A percentile compares a stretch with the other conserved stretches of the same genome.
These are phyloP conservation scores for Orthonychiurus folsomi DNA, from an alignment of 2,888 invertebrate species.

Conservation along the genomic window DNA sequence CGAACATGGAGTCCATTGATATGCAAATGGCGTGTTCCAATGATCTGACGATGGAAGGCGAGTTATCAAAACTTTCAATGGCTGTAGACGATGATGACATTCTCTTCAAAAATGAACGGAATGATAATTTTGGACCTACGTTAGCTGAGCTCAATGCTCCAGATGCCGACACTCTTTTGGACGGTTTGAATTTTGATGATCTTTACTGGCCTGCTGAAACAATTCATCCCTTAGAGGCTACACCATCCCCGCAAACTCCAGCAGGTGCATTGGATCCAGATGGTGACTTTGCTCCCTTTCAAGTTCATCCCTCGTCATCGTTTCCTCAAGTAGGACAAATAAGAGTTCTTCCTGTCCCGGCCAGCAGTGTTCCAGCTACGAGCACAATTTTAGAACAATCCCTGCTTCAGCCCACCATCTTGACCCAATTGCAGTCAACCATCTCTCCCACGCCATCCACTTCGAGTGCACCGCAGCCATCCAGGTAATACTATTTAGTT, in stretches of 20 bases:
- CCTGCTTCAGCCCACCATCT: slow-evolving; percentile 27
- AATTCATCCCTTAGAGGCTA: slow-evolving; percentile 29
- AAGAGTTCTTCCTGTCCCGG: slow-evolving; percentile 24
- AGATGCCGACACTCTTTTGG: slow-evolving; percentile 64
- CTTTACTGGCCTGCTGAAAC: slow-evolving; percentile 61
- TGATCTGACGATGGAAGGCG: slow-evolving; percentile 34
- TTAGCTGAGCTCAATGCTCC: slow-evolving; percentile 77
- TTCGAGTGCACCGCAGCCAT: slow-evolving; percentile 5
- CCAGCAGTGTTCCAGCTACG: slow-evolving; percentile 33
- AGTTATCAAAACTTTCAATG: slow-evolving; percentile 39
- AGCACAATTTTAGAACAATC: slow-evolving; percentile 34
- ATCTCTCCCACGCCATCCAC: not conserved
- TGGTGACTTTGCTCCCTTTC: slow-evolving; percentile 27
- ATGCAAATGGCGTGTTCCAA: slow-evolving; percentile 21
- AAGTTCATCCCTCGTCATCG: slow-evolving; percentile 35
- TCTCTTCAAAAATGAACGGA: slow-evolving; percentile 79
- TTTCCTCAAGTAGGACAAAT: slow-evolving; percentile 30
- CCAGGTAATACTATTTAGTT: slow-evolving; percentile 3
- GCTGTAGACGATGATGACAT: slow-evolving; percentile 70
- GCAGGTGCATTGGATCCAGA: slow-evolving; percentile 29
- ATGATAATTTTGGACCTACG: slow-evolving; percentile 74
- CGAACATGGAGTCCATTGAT: slow-evolving; percentile 30
- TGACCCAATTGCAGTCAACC: slow-evolving; percentile 1
- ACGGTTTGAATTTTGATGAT: slow-evolving; percentile 80
- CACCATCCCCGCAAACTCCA: slow-evolving; percentile 39